Base-by-base conservation (phyloP, 2,888 invertebrate genomes). In the Alloplasta piceator region DNA sequence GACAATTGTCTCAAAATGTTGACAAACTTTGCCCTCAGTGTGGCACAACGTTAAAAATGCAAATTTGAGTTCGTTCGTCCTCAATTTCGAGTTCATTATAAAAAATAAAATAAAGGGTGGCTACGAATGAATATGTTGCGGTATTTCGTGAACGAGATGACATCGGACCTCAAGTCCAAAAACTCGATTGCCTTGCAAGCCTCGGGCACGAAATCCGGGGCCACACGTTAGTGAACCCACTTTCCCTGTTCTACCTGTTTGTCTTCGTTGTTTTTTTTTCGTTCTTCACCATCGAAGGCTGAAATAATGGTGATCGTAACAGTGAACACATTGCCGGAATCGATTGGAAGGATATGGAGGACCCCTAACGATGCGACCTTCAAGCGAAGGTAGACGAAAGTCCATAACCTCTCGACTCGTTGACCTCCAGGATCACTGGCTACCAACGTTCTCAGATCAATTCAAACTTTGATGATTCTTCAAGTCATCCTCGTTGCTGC, bases 121-220 rank as follows among this genome's bases (percentile, higher is more conserved):
- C 26, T 26, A 26, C 26, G 26, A 26, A 26, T 3, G 26, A 2
- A 26, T 26, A 26, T 26, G 26, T 2, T 26, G 1, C 26, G 26
- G 26, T 26, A 26, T 26, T 26, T 26, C 26, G 3, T 26, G 26
- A 26, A 26, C 26, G 26, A 26, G 26, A 3, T 2, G 26, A 2
- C 26, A 26, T 26, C 26, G 26, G 26, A 26, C 50, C 48, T 43
- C 66, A 78, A 61, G 70, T 56, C 73, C 71, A 56, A 78, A 77
- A 84, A 84, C 70, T 73, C 46, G 83, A 81, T 80, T 46, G 64
- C 84, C 83, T 83, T 84, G 80, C 81, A 67, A 66, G 68, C 78
- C 61, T 80, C 82, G 63, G 58, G 7, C 58, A 66, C 52, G 56
- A 55, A 64, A 56, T 67, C 67, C 61, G 55, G 55, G 71, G 60